Percentiles rank a stretch among this genome's conserved stretches.
phyloP scores from a whole-genome alignment of 2,113 vertebrate species.

The Reinhardtius hippoglossoides region DNA sequence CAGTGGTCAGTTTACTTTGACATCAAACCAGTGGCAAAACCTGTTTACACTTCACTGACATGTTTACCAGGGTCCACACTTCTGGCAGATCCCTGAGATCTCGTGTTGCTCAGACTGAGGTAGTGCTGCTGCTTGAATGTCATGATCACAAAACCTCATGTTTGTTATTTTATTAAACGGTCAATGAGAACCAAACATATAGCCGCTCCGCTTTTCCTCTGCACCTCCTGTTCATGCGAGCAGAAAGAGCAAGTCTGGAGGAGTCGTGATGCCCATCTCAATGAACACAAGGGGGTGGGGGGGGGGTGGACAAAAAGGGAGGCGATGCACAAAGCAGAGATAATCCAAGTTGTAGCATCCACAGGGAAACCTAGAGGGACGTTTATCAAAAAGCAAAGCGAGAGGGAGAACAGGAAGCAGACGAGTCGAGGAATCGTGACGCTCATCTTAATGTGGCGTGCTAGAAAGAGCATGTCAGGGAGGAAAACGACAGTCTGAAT shows the following conservation, averaged over 20 bases:
- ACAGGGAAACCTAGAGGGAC: conserved; percentile 35
- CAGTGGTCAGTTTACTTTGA: neutral
- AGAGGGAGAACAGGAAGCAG: neutral
- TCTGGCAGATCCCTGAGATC: neutral
- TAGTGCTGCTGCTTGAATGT: neutral
- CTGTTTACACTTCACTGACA: conserved; percentile 30
- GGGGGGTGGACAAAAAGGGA: conserved; percentile 41
- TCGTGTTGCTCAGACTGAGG: neutral
- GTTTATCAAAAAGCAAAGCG: neutral
- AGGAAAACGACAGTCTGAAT: neutral
- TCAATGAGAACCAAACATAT: conserved; percentile 31
- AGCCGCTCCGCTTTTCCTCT: conserved; percentile 52
- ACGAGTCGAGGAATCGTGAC: conserved; percentile 10
- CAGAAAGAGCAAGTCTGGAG: conserved; percentile 72
- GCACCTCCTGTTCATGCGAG: conserved; percentile 72
- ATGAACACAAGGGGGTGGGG: conserved; percentile 57
- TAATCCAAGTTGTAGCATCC: conserved; percentile 38
- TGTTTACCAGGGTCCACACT: conserved; percentile 16
- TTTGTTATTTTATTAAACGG: too few species aligned
- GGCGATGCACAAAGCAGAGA: conserved; percentile 41
- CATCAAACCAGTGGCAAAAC: neutral
- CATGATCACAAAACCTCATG: neutral
- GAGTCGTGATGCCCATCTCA: conserved; percentile 82
- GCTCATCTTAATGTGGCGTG: conserved; percentile 28
- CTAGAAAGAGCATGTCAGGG: neutral